These are phyloP conservation scores for Atethmia centrago DNA, from an alignment of 2,888 invertebrate genomes.

Conservation along the genomic window DNA sequence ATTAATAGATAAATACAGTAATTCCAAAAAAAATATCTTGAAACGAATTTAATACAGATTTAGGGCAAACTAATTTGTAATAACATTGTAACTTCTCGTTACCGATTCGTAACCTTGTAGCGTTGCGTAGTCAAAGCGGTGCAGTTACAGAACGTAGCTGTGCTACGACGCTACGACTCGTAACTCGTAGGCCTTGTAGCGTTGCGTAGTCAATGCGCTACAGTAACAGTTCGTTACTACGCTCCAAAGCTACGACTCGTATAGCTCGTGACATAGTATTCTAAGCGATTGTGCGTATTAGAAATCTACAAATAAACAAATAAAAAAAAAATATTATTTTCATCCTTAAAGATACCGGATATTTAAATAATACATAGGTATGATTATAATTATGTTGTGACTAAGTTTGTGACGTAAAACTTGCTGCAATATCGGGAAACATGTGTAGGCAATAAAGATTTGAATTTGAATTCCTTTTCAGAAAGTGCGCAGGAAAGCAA, in stretches of 20 bases:
- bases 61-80: neutral
- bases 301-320: neutral
- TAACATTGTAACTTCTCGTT: neutral
- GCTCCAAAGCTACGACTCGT: neutral
- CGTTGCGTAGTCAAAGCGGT: neutral
- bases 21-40: neutral
- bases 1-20: neutral
- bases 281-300: neutral
- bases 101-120: neutral
- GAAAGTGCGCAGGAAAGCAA: conserved; percentile 53
- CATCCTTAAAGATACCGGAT: neutral
- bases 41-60: neutral
- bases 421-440: neutral
- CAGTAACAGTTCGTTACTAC: neutral
- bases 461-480: conserved; percentile 5
- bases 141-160: neutral
- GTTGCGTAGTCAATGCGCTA: neutral
- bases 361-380: neutral
- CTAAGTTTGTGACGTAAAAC: neutral
- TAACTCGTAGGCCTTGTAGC: neutral
- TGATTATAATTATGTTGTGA: neutral
- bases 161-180: neutral
- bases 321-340: neutral
- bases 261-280: neutral
- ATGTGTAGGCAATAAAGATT: neutral